Percentiles rank a stretch among this genome's conserved stretches.
These are phyloP conservation scores for Pluvianellus socialis DNA, from an alignment of 2,113 vertebrate genomes.

Conservation along the genomic window DNA sequence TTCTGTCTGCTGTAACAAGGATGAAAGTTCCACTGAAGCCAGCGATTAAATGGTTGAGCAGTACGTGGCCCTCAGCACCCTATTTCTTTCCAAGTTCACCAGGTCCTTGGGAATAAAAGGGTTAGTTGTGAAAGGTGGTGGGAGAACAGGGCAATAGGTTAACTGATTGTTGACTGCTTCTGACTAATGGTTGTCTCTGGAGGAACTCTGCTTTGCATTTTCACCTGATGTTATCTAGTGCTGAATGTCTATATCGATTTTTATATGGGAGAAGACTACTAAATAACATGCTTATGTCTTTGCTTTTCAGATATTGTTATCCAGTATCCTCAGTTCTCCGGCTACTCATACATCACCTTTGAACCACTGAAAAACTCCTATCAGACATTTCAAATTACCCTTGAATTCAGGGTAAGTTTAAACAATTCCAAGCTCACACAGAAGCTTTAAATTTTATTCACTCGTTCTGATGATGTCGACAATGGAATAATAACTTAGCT, in stretches of 20 bases:
- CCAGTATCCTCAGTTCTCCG: conserved; percentile 91
- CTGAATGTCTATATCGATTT: background rate
- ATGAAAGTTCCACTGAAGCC: background rate
- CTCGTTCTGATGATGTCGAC: background rate
- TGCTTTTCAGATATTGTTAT: conserved; percentile 81
- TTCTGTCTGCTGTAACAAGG: background rate
- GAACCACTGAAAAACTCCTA: conserved; percentile 95
- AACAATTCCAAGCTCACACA: background rate
- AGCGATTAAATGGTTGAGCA: background rate
- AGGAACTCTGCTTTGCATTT: background rate
- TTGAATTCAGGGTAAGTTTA: conserved; percentile 91
- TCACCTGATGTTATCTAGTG: background rate
- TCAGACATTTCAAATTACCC: conserved; percentile 89
- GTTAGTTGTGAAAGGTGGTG: background rate
- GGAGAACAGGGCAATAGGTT: background rate
- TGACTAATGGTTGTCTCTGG: background rate
- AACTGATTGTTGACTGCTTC: background rate
- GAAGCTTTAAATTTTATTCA: background rate
- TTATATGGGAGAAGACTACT: background rate
- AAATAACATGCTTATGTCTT: background rate
- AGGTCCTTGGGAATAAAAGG: background rate
- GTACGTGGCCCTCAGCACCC: background rate
- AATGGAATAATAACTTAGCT: background rate
- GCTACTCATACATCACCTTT: conserved; percentile 93
- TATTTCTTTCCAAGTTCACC: background rate